Percentiles rank a stretch among this genome's conserved stretches.
These are phyloP conservation scores for Aplocera efformata DNA, from an alignment of 2,888 invertebrate species.

Conservation along the genomic window DNA sequence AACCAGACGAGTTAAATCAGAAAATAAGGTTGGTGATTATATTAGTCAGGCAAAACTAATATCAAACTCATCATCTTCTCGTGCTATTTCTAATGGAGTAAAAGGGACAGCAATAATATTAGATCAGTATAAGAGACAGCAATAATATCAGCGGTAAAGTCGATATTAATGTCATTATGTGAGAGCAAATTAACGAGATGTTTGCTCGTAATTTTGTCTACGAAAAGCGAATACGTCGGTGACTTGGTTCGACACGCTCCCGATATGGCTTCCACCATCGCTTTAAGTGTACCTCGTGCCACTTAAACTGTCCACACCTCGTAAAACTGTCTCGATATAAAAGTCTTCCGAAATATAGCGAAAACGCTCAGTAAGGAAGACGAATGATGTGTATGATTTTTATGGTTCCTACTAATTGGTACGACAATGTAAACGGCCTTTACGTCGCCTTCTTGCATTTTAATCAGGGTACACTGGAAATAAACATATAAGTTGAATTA, in stretches of 20 bases:
- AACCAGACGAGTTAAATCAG: no score
- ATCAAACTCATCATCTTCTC: no score
- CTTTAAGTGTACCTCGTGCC: constrained; percentile 43
- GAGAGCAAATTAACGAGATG: constrained; percentile 33
- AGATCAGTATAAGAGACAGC: no score
- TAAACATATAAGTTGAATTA: constrained; percentile 66
- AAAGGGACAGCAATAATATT: no score
- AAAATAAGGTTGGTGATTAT: no score
- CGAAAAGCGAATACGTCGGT: constrained; percentile 27
- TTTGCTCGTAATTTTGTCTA: constrained; percentile 27
- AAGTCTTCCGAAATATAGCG: constrained; percentile 52
- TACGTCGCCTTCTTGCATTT: constrained; percentile 65
- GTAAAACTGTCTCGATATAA: constrained; percentile 65
- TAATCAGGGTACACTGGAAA: constrained; percentile 68
- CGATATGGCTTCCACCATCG: constrained; percentile 46
- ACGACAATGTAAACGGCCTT: constrained; percentile 69
- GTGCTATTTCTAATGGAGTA: no score
- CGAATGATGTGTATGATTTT: constrained; percentile 67
- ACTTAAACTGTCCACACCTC: constrained; percentile 63
- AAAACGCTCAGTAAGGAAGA: constrained; percentile 62
- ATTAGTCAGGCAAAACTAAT: no score
- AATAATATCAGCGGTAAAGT: no score
- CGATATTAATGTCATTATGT: constrained; percentile 49
- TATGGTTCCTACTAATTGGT: constrained; percentile 71
- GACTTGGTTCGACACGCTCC: constrained; percentile 29